Base-by-base conservation (phyloP, 2,113 vertebrate species). In the Hemichromis elongatus region DNA sequence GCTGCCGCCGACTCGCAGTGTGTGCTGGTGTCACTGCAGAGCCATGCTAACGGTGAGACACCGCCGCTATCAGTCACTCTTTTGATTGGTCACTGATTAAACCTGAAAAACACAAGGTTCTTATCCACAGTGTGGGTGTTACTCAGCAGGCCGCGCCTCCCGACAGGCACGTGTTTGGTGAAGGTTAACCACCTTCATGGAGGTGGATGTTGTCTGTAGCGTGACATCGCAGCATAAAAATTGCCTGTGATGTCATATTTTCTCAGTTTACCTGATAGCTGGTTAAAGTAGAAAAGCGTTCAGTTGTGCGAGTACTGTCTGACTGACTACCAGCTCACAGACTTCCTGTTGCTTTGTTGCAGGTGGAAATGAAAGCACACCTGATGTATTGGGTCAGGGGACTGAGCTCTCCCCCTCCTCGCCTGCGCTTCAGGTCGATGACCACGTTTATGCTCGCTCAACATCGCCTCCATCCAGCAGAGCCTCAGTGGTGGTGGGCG, bases 361-460 rank as follows among this genome's bases (percentile, higher is more conserved):
- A 93, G 92, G 77, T 79, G 70, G 82, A 50, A 14, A 19, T 57
- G 19, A 21, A 66, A n/a, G 28, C 26, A 12, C 13, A 9, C 1
- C 28, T 14, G 63, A 82, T 33, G 47, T 7, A 4, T 18, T 45
- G 12, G 55, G 12, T 54, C 70, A 56, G 9, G 11, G 3, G 19
- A 26, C 3, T 18, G 37, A 26, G 24, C 4, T 2, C 61, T 9
- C 33, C 68, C 1, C 26, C 26, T 2, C 24, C 66, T 7, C 63
- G 3, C 40, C 33, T 53, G 45, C 50, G 5, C 42, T 19, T 14
- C 80, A 54, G 54, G 6, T 37, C 0, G 85, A 89, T 4, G 90
- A 93, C 68, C 92, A 93, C 2, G 77, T 83, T 37, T 93, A 93
- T 4, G 83, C 90, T 19, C 79, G 30, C 7, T 52, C 11, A 1